Base-by-base conservation (phyloP, 2,113 vertebrate species). In the Lasiurus cinereus region DNA sequence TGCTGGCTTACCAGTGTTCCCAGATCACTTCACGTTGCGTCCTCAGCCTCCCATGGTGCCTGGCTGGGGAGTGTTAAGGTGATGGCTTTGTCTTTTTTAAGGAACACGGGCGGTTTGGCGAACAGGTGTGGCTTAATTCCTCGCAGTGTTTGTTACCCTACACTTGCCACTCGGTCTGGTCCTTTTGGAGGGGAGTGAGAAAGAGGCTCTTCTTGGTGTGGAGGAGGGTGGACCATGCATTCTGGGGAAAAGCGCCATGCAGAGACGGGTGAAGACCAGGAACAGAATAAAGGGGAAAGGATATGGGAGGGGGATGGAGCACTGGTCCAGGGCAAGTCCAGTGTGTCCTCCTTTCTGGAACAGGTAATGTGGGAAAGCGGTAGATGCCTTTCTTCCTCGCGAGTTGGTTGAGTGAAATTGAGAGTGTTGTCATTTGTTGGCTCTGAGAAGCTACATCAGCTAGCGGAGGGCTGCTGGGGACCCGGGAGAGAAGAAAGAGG, bases 11-110 rank as follows among this genome's bases (percentile, higher is more conserved):
- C 22, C 27, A 14, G 19, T 84, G 46, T 92, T 90, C 56, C 59
- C 18, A 19, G n/a, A 48, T 90, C 18, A 15, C n/a, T 54, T 88
- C 64, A 33, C 62, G 69, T 27, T 66, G 87, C 80, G 8, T 85
- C 52, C 54, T 69, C n/a, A 76, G 46, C 52, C 72, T 73, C 56
- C 29, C 64, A 15, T 73, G 72, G 64, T 84, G 39, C 90, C 52
- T 76, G 29, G 64, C 67, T 94, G 90, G 72, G 83, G 67, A 93
- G 54, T 79, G 84, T 90, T 54, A 91, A 66, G 70, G 87, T 48
- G 59, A 36, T 48, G 27, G n/a, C 36, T 83, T 95, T 85, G 64
- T 79, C 82, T 96, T 95, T 62, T 93, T 50, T 93, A 86, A 52
- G 54, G 66, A 69, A 94, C 14, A 29, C 27, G 83, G 79, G 29